phyloP scores from a whole-genome alignment of 2,888 invertebrate genomes.

The Argyra leucocephala region DNA sequence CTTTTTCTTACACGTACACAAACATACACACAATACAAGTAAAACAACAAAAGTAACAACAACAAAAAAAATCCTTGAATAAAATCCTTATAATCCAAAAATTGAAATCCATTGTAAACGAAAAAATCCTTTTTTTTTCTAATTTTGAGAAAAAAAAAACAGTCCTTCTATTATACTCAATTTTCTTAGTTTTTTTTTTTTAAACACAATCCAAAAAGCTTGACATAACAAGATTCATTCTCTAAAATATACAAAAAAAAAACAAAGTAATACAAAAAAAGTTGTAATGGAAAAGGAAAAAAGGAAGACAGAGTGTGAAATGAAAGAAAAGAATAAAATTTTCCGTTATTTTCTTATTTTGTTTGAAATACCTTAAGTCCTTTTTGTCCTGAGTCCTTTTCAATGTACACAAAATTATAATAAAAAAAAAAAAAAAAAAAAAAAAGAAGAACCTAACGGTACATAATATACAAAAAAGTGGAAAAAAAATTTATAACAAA shows the following conservation, averaged over 20 bases:
- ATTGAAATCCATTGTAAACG: neutral
- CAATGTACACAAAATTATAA: too few species aligned
- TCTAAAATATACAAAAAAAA: neutral
- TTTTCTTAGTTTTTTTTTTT: too few species aligned
- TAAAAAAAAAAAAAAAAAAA: too few species aligned
- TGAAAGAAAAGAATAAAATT: neutral
- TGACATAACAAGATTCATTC: too few species aligned
- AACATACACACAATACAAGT: neutral
- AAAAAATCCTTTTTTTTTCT: conserved; percentile 1
- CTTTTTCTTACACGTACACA: neutral
- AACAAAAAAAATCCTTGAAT: neutral
- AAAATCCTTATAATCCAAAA: conserved; percentile 1
- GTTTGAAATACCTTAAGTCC: neutral
- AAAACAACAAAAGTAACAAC: too few species aligned
- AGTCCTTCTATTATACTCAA: neutral
- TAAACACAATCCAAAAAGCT: too few species aligned
- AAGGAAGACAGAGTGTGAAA: neutral
- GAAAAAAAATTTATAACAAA: too few species aligned
- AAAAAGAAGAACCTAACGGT: too few species aligned
- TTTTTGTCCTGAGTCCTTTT: neutral
- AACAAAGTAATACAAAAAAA: neutral
- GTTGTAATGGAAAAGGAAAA: neutral
- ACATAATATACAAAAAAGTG: too few species aligned
- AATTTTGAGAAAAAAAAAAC: neutral
- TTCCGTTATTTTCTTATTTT: neutral